Evolutionary conservation across 2,888 invertebrate species (phyloP), one percentile per base, ranked within the genome.

Genomic region (Caenorhabditis doughertyi): DNA sequence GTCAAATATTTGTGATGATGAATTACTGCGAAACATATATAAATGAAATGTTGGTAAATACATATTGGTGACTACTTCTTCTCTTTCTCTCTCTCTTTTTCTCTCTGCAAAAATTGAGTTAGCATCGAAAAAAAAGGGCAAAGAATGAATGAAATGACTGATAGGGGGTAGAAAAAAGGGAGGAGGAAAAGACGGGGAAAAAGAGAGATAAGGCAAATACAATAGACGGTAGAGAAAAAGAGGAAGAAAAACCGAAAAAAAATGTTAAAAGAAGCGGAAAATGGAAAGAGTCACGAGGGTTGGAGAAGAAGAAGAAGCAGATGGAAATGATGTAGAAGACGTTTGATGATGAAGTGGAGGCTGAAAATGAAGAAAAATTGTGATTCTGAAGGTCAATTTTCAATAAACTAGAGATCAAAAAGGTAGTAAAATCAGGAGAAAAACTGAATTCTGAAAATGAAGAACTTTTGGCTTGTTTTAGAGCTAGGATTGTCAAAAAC

Each of bases 131-230:
- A 35, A 56, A 58, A 39, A 60, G 18, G 44, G 44, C 23, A 42
- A 13, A 39, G 42, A 60, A 25, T 23, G 39, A 42, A 7, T 9
- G 21, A 21, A 21, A 11, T 2, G 51, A 13, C 1, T 29, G 25
- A 39, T 1, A 42, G 18, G 8, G 18, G 3, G 44, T 16, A 21
- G 18, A 18, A 5, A 7, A 35, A 56, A 35, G 21, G 9, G n/a
- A 56, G 35, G 35, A 27, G 29, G 13, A n/a, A 55, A n/a, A 39
- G 47, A 29, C 64, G 25, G 56, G 42, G 55, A 68, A 53, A 67
- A 42, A 51, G 51, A 64, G 67, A 55, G 68, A 68, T 16, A 68
- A 39, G 39, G 8, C 29, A 23, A 47, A 23, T 21, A 21, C 18
- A 23, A 21, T 13, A 5, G 21, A 49, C 11, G n/a, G 8, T 23